Conservation (phyloP, 2,888 invertebrate genomes). For the Pterostichus niger region DNA sequence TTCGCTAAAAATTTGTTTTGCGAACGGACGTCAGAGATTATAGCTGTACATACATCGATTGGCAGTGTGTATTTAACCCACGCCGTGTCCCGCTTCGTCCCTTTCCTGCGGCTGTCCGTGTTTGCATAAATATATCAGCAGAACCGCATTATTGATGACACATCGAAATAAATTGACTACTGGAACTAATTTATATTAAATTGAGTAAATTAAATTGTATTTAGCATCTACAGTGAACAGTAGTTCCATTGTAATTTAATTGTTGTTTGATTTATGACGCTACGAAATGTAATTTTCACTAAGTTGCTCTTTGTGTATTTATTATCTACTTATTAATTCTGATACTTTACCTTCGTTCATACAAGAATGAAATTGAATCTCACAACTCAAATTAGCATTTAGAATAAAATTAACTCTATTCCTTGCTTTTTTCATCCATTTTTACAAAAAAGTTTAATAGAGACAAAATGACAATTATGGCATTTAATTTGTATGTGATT, state of each 20-base stretch:
- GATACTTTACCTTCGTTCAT: background rate
- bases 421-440: too few species aligned
- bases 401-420: too few species aligned
- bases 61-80: background rate
- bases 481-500: too few species aligned
- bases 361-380: too few species aligned
- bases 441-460: too few species aligned
- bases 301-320: constrained; percentile 41
- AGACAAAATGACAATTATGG: too few species aligned
- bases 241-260: constrained; percentile 54
- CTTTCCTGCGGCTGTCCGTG: constrained; percentile 6
- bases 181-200: constrained; percentile 66
- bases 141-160: constrained; percentile 62
- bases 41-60: constrained; percentile 52
- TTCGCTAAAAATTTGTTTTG: constrained; percentile 7
- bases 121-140: constrained; percentile 57
- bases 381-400: too few species aligned
- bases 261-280: constrained; percentile 40
- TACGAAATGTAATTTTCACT: constrained; percentile 21
- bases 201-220: constrained; percentile 66
- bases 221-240: constrained; percentile 54
- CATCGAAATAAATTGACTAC: constrained; percentile 64
- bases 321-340: background rate
- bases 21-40: constrained; percentile 42
- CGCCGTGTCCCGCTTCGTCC: background rate